Percentiles rank a stretch among this genome's conserved stretches.
Evolutionary conservation across 2,797 vertebrate species (phyloP).

Genomic region (Poeciliopsis infans): DNA sequence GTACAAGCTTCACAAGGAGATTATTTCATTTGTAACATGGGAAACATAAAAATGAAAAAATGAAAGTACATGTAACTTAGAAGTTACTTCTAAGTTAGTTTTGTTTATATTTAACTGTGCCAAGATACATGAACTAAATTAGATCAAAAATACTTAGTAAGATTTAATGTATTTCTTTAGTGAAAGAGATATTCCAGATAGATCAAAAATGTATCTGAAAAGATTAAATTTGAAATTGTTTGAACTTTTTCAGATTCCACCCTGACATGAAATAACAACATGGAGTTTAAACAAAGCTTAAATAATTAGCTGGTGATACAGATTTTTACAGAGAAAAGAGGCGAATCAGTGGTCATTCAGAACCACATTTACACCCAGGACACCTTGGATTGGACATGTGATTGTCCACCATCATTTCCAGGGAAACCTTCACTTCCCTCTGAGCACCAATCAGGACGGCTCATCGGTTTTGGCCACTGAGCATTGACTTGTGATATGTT

Average conservation of each 20-base stretch:
- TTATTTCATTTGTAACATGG: no score
- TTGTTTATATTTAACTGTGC: no score
- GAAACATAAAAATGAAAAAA: no score
- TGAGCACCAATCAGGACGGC: background rate
- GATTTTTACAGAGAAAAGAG: background rate
- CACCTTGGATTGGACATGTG: conserved; percentile 50
- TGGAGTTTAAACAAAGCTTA: background rate
- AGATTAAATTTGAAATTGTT: background rate
- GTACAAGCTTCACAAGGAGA: no score
- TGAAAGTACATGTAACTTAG: no score
- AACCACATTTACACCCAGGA: conserved; percentile 66
- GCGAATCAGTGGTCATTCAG: background rate
- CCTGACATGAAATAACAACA: background rate
- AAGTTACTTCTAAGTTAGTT: no score
- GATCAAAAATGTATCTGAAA: background rate
- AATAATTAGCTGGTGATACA: background rate
- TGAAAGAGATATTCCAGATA: background rate
- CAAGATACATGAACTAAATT: no score
- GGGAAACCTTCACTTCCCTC: background rate
- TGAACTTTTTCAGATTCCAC: background rate
- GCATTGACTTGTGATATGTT: conserved; percentile 11
- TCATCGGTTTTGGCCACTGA: conserved; percentile 13
- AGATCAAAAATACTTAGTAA: no score
- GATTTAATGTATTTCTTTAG: no score
- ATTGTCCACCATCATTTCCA: background rate